Evolutionary conservation across 2,797 vertebrate genomes (phyloP).

Genomic region (Halcyon badia): DNA sequence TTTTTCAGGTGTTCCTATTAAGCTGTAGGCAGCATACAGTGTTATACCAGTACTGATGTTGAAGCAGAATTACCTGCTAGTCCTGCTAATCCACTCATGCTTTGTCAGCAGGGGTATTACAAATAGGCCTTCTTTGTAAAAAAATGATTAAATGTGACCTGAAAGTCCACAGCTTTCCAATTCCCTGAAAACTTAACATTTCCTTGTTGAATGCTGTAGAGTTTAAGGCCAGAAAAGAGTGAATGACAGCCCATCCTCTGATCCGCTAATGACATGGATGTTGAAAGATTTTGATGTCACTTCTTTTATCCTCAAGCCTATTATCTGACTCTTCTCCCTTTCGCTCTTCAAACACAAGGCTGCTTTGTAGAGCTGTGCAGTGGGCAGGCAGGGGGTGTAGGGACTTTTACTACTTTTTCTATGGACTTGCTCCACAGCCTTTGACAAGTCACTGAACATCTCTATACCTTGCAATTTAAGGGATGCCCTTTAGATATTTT

Average conservation of each 20-base stretch:
- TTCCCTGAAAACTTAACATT: constrained; percentile 31
- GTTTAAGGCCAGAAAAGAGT: constrained; percentile 27
- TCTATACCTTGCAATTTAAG: background rate
- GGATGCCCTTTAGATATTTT: background rate
- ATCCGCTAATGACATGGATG: constrained; percentile 51
- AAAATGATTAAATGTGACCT: constrained; percentile 39
- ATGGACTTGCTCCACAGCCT: background rate
- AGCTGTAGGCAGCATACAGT: background rate
- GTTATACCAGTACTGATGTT: background rate
- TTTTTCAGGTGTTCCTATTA: constrained; percentile 26
- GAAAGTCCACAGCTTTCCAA: constrained; percentile 9
- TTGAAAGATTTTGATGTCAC: constrained; percentile 60
- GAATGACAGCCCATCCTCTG: background rate
- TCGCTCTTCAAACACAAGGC: background rate
- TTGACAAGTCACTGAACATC: background rate
- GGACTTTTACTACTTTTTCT: constrained; percentile 3
- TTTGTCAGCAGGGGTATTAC: constrained; percentile 39
- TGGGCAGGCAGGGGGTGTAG: background rate
- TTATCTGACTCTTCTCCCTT: constrained; percentile 37
- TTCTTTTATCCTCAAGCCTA: constrained; percentile 57
- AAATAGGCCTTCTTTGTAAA: constrained; percentile 19
- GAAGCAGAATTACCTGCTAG: constrained; percentile 56
- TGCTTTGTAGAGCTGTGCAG: background rate
- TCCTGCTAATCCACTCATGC: constrained; percentile 40
- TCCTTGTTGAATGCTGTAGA: background rate